A percentile compares a stretch with the other conserved stretches of the same genome.
These are phyloP conservation scores for Pollimyrus isidori DNA, from an alignment of 2,113 vertebrate species.

Conservation along the genomic window DNA sequence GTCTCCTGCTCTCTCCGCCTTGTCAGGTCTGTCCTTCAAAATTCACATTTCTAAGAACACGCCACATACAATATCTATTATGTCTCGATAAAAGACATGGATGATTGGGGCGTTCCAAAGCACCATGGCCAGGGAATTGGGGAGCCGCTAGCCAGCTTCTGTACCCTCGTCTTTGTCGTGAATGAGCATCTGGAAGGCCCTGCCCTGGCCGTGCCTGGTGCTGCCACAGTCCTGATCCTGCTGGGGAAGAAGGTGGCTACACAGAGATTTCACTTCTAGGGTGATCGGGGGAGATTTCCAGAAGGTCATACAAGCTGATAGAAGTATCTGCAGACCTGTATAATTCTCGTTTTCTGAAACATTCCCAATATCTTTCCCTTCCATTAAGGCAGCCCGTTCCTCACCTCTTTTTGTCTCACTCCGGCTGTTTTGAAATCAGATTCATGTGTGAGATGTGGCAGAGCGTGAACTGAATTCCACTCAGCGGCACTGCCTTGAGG, in stretches of 20 bases:
- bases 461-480: background rate
- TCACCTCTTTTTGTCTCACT: too few species aligned
- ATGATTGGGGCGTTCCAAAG: background rate
- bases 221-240: background rate
- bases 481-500: background rate
- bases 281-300: background rate
- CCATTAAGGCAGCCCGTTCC: too few species aligned
- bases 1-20: background rate
- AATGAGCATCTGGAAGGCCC: background rate
- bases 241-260: background rate
- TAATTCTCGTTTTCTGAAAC: background rate
- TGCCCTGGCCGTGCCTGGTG: background rate
- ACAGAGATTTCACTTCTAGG: background rate
- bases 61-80: background rate
- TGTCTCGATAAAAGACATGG: background rate
- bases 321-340: background rate
- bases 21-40: background rate
- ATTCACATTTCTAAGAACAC: background rate
- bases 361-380: background rate
- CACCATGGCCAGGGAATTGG: background rate
- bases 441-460: background rate
- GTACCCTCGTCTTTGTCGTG: background rate
- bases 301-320: conserved; percentile 18
- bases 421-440: background rate
- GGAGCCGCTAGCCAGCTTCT: too few species aligned